Base-by-base conservation (phyloP, 2,888 invertebrate species). In the Mythimna lalbum region DNA sequence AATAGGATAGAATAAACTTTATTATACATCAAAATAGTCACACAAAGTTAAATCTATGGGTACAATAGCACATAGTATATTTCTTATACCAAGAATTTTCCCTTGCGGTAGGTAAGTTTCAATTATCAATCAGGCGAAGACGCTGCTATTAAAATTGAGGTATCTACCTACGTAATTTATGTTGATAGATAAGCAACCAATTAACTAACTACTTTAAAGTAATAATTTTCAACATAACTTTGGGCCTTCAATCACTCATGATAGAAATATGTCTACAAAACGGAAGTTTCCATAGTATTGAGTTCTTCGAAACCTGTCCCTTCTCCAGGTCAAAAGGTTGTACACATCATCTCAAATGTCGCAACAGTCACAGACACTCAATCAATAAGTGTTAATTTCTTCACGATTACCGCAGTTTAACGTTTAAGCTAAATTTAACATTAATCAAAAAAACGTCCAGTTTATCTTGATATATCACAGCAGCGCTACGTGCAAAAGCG, bases 391-490 rank as follows among this genome's bases (percentile, higher is more conserved):
- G 76, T 76, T 81, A 80, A 83, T 85, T 80, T 78, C 81, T 81
- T 81, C 71, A 81, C 78, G 76, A 76, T 76, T 63, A 78, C 65
- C 73, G 61, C 80, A 84, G 72, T 82, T 80, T 79, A 81, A 74
- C 64, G 70, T 68, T 55, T 59, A 59, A 79, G 76, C 63, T 72
- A 75, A 57, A 75, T 81, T 80, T 80, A 78, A 61, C 82, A 91
- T 92, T 88, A 91, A 93, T 92, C 88, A 91, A 85, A 86, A 39
- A 1, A 33, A 43, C 6, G 0, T 27, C 63, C 76, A 76, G 17
- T 50, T 53, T 63, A 55, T 49, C 14, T 63, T 63, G 76, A 49
- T 4, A 27, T 27, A 63, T 53, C 49, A 17, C 7, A n/a, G 12
- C 6, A 21, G 21, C 36, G 47, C 21, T 31, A 63, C n/a, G 33